Evolutionary conservation across 2,113 vertebrate species (phyloP), one percentile per base, ranked within the genome.

Genomic region (Nycticorax nycticorax): DNA sequence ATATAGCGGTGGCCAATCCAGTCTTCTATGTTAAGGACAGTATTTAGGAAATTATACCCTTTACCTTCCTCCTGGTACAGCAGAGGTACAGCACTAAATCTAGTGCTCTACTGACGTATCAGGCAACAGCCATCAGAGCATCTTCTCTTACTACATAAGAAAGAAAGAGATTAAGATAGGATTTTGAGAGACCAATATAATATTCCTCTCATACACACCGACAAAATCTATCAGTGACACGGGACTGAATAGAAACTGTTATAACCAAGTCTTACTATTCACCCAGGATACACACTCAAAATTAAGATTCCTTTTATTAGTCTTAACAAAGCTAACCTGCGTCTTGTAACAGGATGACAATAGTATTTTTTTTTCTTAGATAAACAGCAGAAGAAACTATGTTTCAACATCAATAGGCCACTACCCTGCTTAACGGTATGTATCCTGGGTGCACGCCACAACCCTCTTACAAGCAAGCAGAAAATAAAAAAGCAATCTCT

Each of bases 11-110:
- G 72, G 33, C 6, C 60, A 81, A 75, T 48, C 18, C 45, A 85
- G 41, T 20, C 60, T 77, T 80, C 24, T 17, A 17, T 0, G 3
- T 20, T 41, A 60, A 67, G 53, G 6, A 85, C 0, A 26, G 6
- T 4, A 50, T 59, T 67, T 43, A 69, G 64, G 39, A 68, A 71
- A 74, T 47, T 11, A 12, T 2, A 62, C 3, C 41, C 20, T 68
- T 60, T 48, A 39, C 10, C 28, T 55, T 59, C 26, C 32, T 71
- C 41, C 33, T 22, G 15, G 48, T 41, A 26, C 26, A 59, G 37
- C 3, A 2, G 24, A n/a, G n/a, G n/a, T n/a, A n/a, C n/a, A 89
- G n/a, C 88, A 79, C 9, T 69, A 53, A 41, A 48, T 45, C n/a
- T 10, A 75, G 12, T 27, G 48, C 33, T 62, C 14, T 22, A 20